Percentiles rank a stretch among this genome's conserved stretches.
These are phyloP conservation scores for Mantis religiosa DNA, from an alignment of 2,888 invertebrate genomes.

Conservation along the genomic window DNA sequence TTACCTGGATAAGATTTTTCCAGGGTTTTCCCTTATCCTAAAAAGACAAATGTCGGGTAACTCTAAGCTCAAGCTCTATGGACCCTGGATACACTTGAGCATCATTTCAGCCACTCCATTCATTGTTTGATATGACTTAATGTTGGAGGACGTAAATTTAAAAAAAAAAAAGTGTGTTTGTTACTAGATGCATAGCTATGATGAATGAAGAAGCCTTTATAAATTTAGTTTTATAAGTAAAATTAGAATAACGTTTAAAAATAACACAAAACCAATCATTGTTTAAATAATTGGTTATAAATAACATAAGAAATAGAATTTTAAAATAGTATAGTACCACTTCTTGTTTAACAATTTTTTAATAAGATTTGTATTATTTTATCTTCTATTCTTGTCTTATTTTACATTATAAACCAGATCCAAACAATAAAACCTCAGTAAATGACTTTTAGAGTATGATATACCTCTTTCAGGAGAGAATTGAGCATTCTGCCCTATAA, in stretches of 20 bases:
- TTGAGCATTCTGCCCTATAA: not conserved
- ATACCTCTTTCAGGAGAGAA: conserved; percentile 8
- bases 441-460: not conserved
- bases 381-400: too few relatives aligned
- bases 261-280: not conserved
- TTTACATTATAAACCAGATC: not conserved
- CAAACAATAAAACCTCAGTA: not conserved
- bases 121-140: too few relatives aligned
- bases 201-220: not conserved
- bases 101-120: too few relatives aligned
- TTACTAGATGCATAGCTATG: not conserved
- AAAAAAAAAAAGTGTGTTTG: too few relatives aligned
- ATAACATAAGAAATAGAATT: not conserved
- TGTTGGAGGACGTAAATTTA: too few relatives aligned
- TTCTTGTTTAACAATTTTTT: not conserved
- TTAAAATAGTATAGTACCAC: not conserved
- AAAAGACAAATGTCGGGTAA: too few relatives aligned
- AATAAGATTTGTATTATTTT: too few relatives aligned
- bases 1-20: too few relatives aligned
- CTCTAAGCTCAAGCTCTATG: too few relatives aligned
- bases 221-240: not conserved
- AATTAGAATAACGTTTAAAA: not conserved
- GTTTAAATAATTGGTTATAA: not conserved
- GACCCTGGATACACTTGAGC: too few relatives aligned
- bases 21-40: too few relatives aligned